Evolutionary conservation across 2,888 invertebrate species (phyloP).

Genomic region (Mimachlamys varia): DNA sequence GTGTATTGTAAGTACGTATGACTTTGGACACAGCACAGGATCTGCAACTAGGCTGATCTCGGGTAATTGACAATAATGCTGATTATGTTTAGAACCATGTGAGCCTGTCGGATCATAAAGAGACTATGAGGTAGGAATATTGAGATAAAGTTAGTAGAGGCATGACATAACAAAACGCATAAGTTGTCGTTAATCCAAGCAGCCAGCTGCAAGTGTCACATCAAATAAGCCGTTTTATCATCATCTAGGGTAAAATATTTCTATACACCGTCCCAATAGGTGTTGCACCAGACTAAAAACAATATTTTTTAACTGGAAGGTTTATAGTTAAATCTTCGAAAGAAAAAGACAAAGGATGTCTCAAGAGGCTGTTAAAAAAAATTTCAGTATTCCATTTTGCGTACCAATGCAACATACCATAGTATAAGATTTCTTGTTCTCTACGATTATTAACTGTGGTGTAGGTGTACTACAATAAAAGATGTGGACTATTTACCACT

Average conservation of each 20-base stretch:
- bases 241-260: not conserved
- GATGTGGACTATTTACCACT: no score
- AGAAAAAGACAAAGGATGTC: not conserved
- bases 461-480: no score
- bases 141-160: not conserved
- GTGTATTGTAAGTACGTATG: no score
- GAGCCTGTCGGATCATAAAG: not conserved
- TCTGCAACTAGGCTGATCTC: not conserved
- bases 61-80: not conserved
- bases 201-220: not conserved
- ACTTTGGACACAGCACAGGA: no score
- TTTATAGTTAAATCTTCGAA: not conserved
- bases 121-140: not conserved
- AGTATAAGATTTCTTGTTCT: not conserved
- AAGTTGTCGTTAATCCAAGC: not conserved
- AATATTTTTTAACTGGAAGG: not conserved
- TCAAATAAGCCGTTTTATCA: not conserved
- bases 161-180: not conserved
- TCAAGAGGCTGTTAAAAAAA: not conserved
- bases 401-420: not conserved
- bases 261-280: not conserved
- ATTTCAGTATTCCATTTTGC: not conserved
- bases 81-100: conserved; percentile 7
- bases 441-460: no score
- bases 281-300: not conserved